These are phyloP conservation scores for Therioaphis trifolii DNA, from an alignment of 2,888 invertebrate genomes.

Conservation along the genomic window DNA sequence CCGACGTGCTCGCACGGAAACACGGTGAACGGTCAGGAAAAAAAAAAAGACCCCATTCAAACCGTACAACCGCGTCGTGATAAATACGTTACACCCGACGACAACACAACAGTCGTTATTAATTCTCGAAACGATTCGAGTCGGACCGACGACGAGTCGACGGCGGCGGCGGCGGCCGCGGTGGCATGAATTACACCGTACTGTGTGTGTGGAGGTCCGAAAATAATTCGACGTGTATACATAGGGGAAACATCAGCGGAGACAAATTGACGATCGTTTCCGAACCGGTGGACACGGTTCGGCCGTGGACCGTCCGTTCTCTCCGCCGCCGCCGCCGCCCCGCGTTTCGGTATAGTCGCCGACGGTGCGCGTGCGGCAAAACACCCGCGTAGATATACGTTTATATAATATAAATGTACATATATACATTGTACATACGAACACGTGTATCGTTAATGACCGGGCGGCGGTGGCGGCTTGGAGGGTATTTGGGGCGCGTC, in stretches of 20 bases:
- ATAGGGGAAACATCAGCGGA: constrained; percentile 4
- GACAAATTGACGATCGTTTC: constrained; percentile 59
- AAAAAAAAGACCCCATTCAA: too few relatives aligned
- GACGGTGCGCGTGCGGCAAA: too few relatives aligned
- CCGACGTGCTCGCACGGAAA: too few relatives aligned
- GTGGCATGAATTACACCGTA: too few relatives aligned
- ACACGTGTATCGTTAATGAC: constrained; percentile 62
- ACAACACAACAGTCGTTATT: not conserved
- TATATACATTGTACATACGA: not conserved
- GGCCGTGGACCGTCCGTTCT: not conserved
- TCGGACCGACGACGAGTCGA: too few relatives aligned
- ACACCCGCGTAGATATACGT: too few relatives aligned
- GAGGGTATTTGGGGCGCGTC: not conserved
- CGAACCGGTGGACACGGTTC: constrained; percentile 40
- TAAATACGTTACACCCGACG: too few relatives aligned
- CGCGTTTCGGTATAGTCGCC: too few relatives aligned
- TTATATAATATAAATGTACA: too few relatives aligned
- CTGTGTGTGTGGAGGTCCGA: not conserved
- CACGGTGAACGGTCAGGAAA: too few relatives aligned
- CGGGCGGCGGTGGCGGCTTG: not conserved
- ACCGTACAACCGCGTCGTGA: too few relatives aligned
- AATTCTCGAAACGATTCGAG: constrained; percentile 9
- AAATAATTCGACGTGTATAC: not conserved
- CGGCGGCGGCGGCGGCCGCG: too few relatives aligned
- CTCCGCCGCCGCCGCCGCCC: not conserved